Evolutionary conservation across 2,888 invertebrate species (phyloP).

Genomic region (Strigamia maritima): DNA sequence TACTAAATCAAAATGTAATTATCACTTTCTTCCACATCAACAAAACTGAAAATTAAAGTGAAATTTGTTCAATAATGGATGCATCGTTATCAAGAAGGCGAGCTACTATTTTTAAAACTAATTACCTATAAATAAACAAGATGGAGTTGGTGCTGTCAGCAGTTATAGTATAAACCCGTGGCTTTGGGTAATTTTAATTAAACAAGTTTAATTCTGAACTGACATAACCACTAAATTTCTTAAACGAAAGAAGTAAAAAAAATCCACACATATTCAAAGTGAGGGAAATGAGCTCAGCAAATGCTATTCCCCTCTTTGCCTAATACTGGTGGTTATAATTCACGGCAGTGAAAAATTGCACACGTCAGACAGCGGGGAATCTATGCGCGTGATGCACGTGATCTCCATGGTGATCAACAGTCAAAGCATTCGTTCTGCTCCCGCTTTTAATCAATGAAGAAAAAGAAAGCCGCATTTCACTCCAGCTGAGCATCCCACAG

Average conservation of each 20-base stretch:
- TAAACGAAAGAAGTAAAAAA: background rate
- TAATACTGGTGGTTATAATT: constrained; percentile 5
- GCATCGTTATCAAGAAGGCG: background rate
- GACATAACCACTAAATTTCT: constrained; percentile 5
- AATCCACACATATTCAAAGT: background rate
- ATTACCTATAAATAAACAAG: background rate
- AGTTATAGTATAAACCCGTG: background rate
- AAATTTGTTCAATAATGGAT: background rate
- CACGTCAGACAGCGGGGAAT: constrained; percentile 15
- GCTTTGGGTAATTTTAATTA: constrained; percentile 7
- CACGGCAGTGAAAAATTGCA: constrained; percentile 15
- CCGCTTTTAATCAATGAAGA: constrained; percentile 9
- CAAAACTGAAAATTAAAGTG: background rate
- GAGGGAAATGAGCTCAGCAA: constrained; percentile 15
- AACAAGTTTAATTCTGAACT: background rate
- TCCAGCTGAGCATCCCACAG: constrained; percentile 5
- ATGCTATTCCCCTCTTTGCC: background rate
- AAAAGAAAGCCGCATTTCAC: constrained; percentile 15
- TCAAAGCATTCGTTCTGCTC: constrained; percentile 5
- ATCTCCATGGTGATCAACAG: constrained; percentile 15
- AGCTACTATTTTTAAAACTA: background rate
- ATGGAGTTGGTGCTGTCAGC: background rate
- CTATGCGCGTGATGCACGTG: constrained; percentile 9
- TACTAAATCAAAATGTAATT: too few relatives aligned
- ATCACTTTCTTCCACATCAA: background rate